Percentiles rank a stretch among this genome's conserved stretches.
Conservation (phyloP, 2,888 invertebrate genomes). For the Limenitis camilla region DNA sequence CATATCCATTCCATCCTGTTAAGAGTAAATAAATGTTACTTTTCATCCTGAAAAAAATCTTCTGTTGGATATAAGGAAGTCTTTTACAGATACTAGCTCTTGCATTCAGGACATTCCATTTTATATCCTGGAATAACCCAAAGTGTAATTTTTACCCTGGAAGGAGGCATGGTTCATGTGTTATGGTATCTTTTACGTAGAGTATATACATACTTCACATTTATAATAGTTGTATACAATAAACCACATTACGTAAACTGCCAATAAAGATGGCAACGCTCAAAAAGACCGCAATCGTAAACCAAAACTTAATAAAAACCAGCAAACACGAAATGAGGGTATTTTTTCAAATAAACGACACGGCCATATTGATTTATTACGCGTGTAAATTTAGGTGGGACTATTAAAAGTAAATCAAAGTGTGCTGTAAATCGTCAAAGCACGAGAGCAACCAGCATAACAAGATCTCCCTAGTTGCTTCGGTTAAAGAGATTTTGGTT, state of each 20-base stretch:
- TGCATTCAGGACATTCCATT: too few relatives aligned
- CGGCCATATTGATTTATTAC: conserved; percentile 30
- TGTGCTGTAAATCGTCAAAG: conserved; percentile 36
- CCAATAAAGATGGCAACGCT: conserved; percentile 17
- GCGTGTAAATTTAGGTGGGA: conserved; percentile 47
- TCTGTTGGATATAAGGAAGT: too few relatives aligned
- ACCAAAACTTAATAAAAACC: conserved; percentile 26
- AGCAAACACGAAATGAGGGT: conserved; percentile 23
- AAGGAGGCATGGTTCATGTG: too few relatives aligned
- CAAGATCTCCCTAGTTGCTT: conserved; percentile 18
- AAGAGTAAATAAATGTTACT: too few relatives aligned
- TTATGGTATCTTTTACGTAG: too few relatives aligned
- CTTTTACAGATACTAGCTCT: too few relatives aligned
- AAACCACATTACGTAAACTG: conserved; percentile 5
- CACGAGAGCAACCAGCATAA: conserved; percentile 22
- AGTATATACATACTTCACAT: too few relatives aligned
- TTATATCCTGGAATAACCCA: too few relatives aligned
- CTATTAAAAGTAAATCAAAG: conserved; percentile 34
- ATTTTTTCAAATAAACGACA: conserved; percentile 9
- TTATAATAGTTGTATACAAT: too few relatives aligned
- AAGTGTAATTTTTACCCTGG: too few relatives aligned
- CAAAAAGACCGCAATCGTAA: conserved; percentile 19
- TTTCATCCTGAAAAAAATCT: too few relatives aligned
- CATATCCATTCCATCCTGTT: too few relatives aligned
- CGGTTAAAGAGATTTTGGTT: conserved; percentile 13